phyloP scores from a whole-genome alignment of 2,888 invertebrate genomes.

The Subacronicta megacephala region DNA sequence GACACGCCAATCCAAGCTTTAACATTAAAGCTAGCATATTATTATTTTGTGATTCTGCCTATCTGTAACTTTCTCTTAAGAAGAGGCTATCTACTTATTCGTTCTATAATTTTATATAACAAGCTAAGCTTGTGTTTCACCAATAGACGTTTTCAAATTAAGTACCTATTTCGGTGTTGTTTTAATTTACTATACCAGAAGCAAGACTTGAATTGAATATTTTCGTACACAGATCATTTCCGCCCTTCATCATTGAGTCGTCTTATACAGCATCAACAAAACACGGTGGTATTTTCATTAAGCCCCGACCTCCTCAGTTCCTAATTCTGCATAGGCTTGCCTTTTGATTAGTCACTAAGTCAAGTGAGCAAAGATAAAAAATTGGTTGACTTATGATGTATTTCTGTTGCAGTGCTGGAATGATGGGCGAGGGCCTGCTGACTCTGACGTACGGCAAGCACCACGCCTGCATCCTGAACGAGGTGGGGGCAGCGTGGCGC shows the following conservation, averaged over 20 bases:
- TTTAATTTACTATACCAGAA: no score
- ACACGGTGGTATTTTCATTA: constrained; percentile 23
- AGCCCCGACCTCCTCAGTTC: constrained; percentile 2
- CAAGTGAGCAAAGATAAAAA: constrained; percentile 16
- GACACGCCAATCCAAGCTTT: background rate
- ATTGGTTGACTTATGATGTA: constrained; percentile 26
- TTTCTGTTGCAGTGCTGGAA: constrained; percentile 85
- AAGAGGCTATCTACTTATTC: no score
- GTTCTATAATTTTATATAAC: no score
- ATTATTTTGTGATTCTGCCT: background rate
- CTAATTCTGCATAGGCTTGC: constrained; percentile 11
- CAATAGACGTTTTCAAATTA: no score
- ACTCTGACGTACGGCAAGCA: constrained; percentile 98
- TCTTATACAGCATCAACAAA: constrained; percentile 12
- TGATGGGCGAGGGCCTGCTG: constrained; percentile 93
- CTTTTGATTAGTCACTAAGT: constrained; percentile 1
- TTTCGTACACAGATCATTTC: constrained; percentile 16
- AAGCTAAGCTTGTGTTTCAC: no score
- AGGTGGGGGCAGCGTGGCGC: constrained; percentile 96
- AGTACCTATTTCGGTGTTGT: no score
- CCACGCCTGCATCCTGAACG: constrained; percentile 97
- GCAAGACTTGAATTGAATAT: background rate
- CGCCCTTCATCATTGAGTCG: constrained; percentile 12
- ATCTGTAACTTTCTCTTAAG: constrained; percentile 19
- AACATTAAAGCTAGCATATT: background rate